Conservation (phyloP, 37 sponge, comb jelly and placozoan species). For the Cliona cf. orientalis region DNA sequence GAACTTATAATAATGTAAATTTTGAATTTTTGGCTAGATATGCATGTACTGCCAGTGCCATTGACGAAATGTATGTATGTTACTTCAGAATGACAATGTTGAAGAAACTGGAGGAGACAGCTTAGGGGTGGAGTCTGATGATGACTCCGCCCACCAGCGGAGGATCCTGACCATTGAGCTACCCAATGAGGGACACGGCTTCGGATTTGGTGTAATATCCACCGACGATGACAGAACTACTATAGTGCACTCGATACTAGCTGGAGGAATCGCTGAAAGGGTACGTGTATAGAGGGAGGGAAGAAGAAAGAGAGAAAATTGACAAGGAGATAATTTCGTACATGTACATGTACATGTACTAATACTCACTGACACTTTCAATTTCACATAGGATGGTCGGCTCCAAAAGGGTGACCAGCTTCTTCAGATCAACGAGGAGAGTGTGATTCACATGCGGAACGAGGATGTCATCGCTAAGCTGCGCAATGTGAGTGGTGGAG, state of each 20-base stretch:
- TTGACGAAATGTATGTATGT: too few species aligned
- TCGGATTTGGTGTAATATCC: slow-evolving; percentile 62
- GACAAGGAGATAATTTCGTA: background rate
- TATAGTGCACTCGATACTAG: slow-evolving; percentile 40
- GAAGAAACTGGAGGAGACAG: too few species aligned
- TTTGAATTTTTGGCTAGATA: too few species aligned
- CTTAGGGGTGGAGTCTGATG: too few species aligned
- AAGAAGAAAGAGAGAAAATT: background rate
- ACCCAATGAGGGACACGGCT: slow-evolving; percentile 44
- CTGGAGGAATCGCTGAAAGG: slow-evolving; percentile 57
- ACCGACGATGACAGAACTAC: slow-evolving; percentile 15
- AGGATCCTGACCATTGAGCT: slow-evolving; percentile 66
- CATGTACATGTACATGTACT: background rate
- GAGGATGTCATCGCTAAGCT: slow-evolving; percentile 52
- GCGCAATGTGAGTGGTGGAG: slow-evolving; percentile 14
- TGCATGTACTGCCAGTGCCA: too few species aligned
- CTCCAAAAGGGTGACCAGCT: slow-evolving; percentile 64
- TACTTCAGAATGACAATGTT: too few species aligned
- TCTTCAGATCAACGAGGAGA: slow-evolving; percentile 73
- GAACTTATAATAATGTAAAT: too few species aligned
- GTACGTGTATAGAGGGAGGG: slow-evolving; percentile 1
- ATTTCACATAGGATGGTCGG: slow-evolving; percentile 60
- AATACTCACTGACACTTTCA: background rate
- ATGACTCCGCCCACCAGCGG: slow-evolving; percentile 17
- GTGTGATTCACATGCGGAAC: slow-evolving; percentile 43